These are phyloP conservation scores for Drosophila meridionalis DNA, from an alignment of 2,888 invertebrate genomes.

Conservation along the genomic window DNA sequence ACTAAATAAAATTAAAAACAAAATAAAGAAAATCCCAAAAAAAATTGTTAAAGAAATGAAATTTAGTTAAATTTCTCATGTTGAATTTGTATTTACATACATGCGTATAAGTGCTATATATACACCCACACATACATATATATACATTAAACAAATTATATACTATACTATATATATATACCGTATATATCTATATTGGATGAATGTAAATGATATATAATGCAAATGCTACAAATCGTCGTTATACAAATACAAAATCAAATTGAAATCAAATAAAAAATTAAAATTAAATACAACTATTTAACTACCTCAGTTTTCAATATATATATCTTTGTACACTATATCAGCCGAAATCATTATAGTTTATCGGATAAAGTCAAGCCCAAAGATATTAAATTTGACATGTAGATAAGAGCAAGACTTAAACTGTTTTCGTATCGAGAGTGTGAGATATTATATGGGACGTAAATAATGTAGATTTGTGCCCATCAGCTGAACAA, in stretches of 20 bases:
- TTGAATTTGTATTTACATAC: constrained; percentile 69
- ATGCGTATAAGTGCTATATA: constrained; percentile 34
- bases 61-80: constrained; percentile 44
- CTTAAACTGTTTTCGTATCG: not conserved
- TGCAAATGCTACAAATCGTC: constrained; percentile 72
- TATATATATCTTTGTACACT: too few species aligned
- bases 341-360: not conserved
- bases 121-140: constrained; percentile 40
- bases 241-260: constrained; percentile 68
- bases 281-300: not conserved
- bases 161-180: constrained; percentile 32
- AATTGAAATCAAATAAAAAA: constrained; percentile 32
- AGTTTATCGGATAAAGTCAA: too few species aligned
- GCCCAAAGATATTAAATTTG: not conserved
- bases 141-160: constrained; percentile 38
- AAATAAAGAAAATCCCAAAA: not conserved
- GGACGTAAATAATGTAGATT: not conserved
- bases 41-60: constrained; percentile 39
- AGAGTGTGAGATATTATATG: not conserved
- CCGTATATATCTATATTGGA: constrained; percentile 42
- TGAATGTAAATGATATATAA: constrained; percentile 52
- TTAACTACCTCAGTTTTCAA: too few species aligned
- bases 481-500: not conserved
- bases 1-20: not conserved
- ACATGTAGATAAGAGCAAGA: not conserved